A percentile compares a stretch with the other conserved stretches of the same genome.
phyloP scores from a whole-genome alignment of 2,888 invertebrate species.

The Cacoxenus indagator region DNA sequence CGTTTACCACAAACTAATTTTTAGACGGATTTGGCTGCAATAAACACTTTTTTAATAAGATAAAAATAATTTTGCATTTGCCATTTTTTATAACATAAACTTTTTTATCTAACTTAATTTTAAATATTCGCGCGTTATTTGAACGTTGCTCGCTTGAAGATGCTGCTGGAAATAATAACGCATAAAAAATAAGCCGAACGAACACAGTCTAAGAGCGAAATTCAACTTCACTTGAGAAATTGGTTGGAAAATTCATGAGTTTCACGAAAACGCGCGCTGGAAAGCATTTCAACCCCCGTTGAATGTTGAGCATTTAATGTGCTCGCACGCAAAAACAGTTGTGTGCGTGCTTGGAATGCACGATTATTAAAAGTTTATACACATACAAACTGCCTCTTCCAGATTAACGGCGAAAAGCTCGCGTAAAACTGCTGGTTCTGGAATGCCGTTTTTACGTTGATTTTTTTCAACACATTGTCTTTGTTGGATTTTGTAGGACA shows the following conservation, averaged over 20 bases:
- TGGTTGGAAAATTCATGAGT: background rate
- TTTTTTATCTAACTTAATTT: no score
- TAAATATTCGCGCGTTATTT: background rate
- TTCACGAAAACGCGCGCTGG: background rate
- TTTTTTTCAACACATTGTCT: no score
- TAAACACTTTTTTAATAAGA: no score
- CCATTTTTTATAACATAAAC: no score
- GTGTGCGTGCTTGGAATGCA: background rate
- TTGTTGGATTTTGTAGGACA: no score
- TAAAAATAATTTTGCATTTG: background rate
- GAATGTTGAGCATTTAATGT: background rate
- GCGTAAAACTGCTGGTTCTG: background rate
- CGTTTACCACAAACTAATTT: no score
- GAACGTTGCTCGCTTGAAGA: background rate
- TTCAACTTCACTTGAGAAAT: background rate
- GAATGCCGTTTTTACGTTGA: background rate
- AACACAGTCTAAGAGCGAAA: no score
- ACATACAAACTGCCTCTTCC: background rate
- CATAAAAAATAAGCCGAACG: no score
- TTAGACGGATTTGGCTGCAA: background rate
- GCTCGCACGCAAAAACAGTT: background rate
- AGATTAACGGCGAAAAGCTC: background rate
- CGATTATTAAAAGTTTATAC: background rate
- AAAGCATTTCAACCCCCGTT: constrained; percentile 1
- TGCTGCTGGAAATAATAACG: background rate